A percentile compares a stretch with the other conserved stretches of the same genome.
Evolutionary conservation across 2,888 invertebrate genomes (phyloP).

Genomic region (Pilophorus perplexus): DNA sequence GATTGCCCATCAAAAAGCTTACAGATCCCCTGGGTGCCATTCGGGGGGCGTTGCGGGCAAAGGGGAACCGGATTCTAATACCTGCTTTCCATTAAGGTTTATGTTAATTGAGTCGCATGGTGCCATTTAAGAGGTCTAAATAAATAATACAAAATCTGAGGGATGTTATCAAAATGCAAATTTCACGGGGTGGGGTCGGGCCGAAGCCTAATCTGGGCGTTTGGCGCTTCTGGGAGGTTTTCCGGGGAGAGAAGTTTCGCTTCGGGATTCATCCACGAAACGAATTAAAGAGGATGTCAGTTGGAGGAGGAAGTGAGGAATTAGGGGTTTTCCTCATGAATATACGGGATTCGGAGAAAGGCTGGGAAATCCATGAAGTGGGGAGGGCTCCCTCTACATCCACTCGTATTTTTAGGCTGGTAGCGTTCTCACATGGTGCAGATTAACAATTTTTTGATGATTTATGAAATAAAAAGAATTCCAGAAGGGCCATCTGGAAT

Average conservation of each 20-base stretch:
- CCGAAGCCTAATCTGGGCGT: constrained; percentile 29
- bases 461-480: no score
- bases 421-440: no score
- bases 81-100: constrained; percentile 39
- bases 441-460: no score
- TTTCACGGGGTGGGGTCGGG: constrained; percentile 12
- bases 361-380: no score
- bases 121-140: constrained; percentile 39
- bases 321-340: no score
- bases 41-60: neutral
- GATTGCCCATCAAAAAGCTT: constrained; percentile 20
- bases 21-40: constrained; percentile 30
- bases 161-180: constrained; percentile 41
- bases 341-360: no score
- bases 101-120: constrained; percentile 39
- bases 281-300: constrained; percentile 24
- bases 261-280: constrained; percentile 17
- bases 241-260: neutral
- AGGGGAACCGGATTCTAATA: constrained; percentile 22
- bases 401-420: no score
- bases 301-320: no score
- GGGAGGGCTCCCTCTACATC: no score
- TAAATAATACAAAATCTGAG: constrained; percentile 41
- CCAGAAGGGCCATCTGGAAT: no score
- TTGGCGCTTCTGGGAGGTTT: constrained; percentile 10